phyloP scores from a whole-genome alignment of 2,888 invertebrate species.

The Rhingia rostrata region DNA sequence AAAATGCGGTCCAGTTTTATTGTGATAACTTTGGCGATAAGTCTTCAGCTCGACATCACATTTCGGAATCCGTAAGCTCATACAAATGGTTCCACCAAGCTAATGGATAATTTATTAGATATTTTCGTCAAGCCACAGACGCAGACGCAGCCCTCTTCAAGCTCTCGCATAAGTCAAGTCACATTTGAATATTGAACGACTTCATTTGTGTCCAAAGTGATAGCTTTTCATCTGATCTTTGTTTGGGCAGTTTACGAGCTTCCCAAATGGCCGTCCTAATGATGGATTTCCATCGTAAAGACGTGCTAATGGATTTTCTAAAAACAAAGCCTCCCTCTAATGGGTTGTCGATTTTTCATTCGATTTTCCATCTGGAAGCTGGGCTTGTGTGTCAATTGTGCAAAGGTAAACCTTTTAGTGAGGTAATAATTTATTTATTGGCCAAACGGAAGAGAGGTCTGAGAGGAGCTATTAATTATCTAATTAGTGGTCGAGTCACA shows the following conservation, averaged over 20 bases:
- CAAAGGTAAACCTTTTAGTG: slow-evolving; percentile 56
- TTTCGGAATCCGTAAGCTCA: slow-evolving; percentile 1
- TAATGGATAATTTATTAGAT: slow-evolving; percentile 24
- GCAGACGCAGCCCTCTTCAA: neutral
- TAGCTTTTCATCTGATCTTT: neutral
- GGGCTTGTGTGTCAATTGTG: neutral
- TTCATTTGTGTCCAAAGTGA: slow-evolving; percentile 22
- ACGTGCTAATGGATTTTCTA: slow-evolving; percentile 50
- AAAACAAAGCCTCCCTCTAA: neutral
- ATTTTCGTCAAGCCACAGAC: neutral
- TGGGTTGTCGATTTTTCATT: neutral
- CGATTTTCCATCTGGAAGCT: neutral
- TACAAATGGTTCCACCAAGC: slow-evolving; percentile 19
- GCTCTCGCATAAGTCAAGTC: neutral
- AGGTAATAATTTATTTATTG: slow-evolving; percentile 53
- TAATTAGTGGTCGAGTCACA: slow-evolving; percentile 54
- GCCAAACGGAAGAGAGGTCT: slow-evolving; percentile 32
- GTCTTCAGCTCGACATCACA: neutral
- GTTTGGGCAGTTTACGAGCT: slow-evolving; percentile 23
- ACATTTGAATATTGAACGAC: slow-evolving; percentile 36
- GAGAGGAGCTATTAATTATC: slow-evolving; percentile 50
- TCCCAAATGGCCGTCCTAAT: slow-evolving; percentile 2
- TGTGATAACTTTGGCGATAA: slow-evolving; percentile 23
- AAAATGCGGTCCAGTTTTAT: slow-evolving; percentile 35
- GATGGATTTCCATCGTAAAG: slow-evolving; percentile 57